A percentile compares a stretch with the other conserved stretches of the same genome.
Conservation (phyloP, 1,140 invertebrate genomes). For the Anoplophora glabripennis region DNA sequence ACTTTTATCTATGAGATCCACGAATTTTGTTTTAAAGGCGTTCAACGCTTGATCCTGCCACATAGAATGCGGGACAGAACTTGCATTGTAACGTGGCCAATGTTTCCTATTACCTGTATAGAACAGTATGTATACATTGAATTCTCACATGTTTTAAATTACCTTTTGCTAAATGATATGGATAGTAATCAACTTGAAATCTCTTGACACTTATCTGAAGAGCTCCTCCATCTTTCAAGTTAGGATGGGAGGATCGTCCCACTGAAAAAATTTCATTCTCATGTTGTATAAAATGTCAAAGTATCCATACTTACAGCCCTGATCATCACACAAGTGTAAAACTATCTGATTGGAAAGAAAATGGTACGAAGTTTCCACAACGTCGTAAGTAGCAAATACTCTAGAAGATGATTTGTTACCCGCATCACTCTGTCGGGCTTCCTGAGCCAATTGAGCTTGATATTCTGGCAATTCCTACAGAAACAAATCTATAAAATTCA, state of each 20-base stretch:
- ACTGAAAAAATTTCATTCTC: constrained; percentile 59
- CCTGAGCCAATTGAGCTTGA: constrained; percentile 71
- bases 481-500: constrained; percentile 1
- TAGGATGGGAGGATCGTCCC: constrained; percentile 78
- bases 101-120: constrained; percentile 64
- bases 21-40: constrained; percentile 63
- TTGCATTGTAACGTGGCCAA: constrained; percentile 76
- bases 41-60: constrained; percentile 72
- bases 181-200: constrained; percentile 94
- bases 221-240: constrained; percentile 86
- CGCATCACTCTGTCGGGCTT: constrained; percentile 49
- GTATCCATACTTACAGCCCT: constrained; percentile 63
- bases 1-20: constrained; percentile 62
- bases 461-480: constrained; percentile 75
- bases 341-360: constrained; percentile 91
- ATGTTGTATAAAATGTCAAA: background rate
- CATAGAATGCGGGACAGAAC: constrained; percentile 65
- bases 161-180: constrained; percentile 81
- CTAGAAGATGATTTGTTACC: constrained; percentile 50
- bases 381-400: constrained; percentile 87
- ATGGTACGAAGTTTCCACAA: constrained; percentile 97
- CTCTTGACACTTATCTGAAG: constrained; percentile 86
- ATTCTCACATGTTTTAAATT: constrained; percentile 42
- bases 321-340: constrained; percentile 96
- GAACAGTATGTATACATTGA: background rate